Conservation (phyloP, 2,888 invertebrate species). For the Diploptera punctata region DNA sequence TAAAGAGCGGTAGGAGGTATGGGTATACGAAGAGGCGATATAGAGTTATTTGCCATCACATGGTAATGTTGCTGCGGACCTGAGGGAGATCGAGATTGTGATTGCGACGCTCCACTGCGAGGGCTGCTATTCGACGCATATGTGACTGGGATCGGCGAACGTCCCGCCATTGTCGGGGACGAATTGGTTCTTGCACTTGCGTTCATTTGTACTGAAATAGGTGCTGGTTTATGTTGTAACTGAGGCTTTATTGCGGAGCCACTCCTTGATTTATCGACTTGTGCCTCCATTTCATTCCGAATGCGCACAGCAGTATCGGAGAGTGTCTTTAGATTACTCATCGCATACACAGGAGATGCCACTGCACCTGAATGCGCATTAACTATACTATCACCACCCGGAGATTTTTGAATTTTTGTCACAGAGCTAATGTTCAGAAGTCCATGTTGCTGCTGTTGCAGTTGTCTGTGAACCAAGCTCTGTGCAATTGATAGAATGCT, state of each 20-base stretch:
- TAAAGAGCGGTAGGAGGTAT: constrained; percentile 34
- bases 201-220: constrained; percentile 12
- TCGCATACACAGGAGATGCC: constrained; percentile 41
- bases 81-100: background rate
- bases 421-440: background rate
- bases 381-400: background rate
- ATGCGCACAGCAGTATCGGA: constrained; percentile 52
- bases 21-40: constrained; percentile 37
- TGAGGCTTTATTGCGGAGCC: constrained; percentile 14
- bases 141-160: background rate
- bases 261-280: constrained; percentile 20
- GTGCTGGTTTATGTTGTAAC: constrained; percentile 1
- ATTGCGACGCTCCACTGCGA: background rate
- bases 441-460: constrained; percentile 39
- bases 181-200: background rate
- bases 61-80: constrained; percentile 14
- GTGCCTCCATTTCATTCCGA: constrained; percentile 48
- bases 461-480: constrained; percentile 45
- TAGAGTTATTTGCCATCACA: background rate
- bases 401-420: background rate
- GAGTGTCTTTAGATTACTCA: constrained; percentile 64
- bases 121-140: background rate
- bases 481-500: constrained; percentile 46
- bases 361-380: constrained; percentile 7
- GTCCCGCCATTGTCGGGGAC: background rate